Evolutionary conservation across 2,113 vertebrate species (phyloP).

Genomic region (Chlamydotis undulata): DNA sequence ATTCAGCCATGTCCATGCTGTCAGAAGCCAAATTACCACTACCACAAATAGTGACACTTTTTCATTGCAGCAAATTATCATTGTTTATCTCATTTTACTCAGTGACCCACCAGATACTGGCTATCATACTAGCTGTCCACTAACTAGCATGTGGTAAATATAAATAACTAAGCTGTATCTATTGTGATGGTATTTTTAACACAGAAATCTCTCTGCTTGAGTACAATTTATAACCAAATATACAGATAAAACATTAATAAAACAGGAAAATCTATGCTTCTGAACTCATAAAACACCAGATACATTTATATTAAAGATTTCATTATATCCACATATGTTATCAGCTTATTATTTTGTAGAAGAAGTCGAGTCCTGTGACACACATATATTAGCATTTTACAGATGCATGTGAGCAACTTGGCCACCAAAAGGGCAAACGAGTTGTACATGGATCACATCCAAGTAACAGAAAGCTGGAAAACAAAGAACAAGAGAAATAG

Average conservation of each 20-base stretch:
- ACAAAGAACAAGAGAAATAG: neutral
- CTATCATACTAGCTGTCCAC: neutral
- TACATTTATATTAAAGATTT: neutral
- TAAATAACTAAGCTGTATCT: neutral
- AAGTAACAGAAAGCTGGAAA: neutral
- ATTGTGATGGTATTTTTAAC: neutral
- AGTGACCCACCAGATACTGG: neutral
- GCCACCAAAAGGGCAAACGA: neutral
- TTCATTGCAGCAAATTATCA: neutral
- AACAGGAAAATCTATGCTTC: neutral
- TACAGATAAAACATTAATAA: neutral
- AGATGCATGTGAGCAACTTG: neutral
- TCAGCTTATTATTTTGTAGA: neutral
- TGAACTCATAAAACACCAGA: neutral
- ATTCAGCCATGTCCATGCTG: neutral
- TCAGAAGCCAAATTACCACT: neutral
- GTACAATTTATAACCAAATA: neutral
- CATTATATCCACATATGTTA: neutral
- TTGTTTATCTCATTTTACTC: neutral
- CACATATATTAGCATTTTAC: neutral
- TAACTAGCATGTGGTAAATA: neutral
- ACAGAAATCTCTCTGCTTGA: neutral
- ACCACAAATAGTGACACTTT: neutral
- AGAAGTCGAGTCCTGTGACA: neutral
- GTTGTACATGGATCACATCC: neutral